Conservation (phyloP, 2,888 invertebrate genomes). For the Heliconius charithonia region DNA sequence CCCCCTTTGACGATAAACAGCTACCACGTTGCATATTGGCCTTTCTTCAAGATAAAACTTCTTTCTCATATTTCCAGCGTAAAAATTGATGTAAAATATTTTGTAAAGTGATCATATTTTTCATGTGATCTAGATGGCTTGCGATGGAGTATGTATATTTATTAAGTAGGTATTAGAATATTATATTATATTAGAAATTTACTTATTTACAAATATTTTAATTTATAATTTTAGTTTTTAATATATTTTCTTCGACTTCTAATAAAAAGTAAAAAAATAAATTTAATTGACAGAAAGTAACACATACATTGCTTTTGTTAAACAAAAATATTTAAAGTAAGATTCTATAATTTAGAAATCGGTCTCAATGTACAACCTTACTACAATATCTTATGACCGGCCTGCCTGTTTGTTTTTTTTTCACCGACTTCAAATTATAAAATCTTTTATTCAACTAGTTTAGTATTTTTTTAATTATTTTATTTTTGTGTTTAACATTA, state of each 20-base stretch:
- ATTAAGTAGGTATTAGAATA: background rate
- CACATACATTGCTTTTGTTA: too few relatives aligned
- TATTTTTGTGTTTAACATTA: too few relatives aligned
- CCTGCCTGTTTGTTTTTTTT: too few relatives aligned
- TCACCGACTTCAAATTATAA: too few relatives aligned
- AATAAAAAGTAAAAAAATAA: too few relatives aligned
- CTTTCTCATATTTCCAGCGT: conserved; percentile 50
- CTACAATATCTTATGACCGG: too few relatives aligned
- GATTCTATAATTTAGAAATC: too few relatives aligned
- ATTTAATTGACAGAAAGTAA: too few relatives aligned
- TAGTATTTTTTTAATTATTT: too few relatives aligned
- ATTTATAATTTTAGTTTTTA: background rate
- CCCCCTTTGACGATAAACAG: conserved; percentile 75
- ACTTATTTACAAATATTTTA: background rate
- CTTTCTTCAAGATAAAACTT: conserved; percentile 61
- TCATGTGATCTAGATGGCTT: conserved; percentile 10
- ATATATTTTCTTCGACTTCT: background rate
- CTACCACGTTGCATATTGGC: conserved; percentile 71
- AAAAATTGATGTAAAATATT: conserved; percentile 7
- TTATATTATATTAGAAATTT: background rate
- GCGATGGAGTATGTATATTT: background rate
- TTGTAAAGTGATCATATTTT: background rate
- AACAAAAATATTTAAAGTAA: too few relatives aligned
- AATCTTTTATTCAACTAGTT: too few relatives aligned
- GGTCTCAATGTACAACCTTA: too few relatives aligned